These are phyloP conservation scores for Agonopterix alstromeriana DNA, from an alignment of 2,888 invertebrate species.

Conservation along the genomic window DNA sequence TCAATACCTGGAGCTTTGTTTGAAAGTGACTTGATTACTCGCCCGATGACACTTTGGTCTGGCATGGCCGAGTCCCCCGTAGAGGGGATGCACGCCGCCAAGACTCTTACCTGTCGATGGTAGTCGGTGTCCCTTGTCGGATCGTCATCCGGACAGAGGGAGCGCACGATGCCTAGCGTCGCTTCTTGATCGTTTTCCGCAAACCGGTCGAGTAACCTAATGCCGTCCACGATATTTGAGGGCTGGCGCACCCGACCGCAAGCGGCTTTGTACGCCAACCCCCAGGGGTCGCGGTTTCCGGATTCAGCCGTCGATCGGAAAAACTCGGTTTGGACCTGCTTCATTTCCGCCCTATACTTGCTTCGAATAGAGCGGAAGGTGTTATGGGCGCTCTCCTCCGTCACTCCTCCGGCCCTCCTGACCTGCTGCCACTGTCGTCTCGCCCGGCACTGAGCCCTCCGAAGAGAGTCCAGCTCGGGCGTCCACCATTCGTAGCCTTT, in stretches of 20 bases:
- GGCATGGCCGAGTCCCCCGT: neutral
- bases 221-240: neutral
- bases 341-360: slow-evolving; percentile 3
- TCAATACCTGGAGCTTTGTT: neutral
- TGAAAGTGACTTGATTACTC: neutral
- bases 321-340: no score
- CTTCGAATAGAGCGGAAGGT: neutral
- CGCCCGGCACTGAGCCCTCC: neutral
- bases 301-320: no score
- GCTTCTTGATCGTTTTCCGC: neutral
- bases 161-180: neutral
- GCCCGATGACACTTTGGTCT: neutral
- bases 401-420: no score
- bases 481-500: neutral
- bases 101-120: neutral
- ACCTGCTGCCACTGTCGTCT: neutral
- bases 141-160: neutral
- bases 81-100: neutral
- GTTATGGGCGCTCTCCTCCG: neutral
- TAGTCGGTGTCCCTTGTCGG: neutral
- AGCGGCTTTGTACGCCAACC: slow-evolving; percentile 3
- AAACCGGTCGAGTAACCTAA: neutral
- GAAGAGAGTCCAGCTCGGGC: neutral
- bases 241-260: slow-evolving; percentile 5
- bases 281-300: no score